A percentile compares a stretch with the other conserved stretches of the same genome.
phyloP scores from a whole-genome alignment of 2,797 vertebrate genomes.

The Ceryle rudis region DNA sequence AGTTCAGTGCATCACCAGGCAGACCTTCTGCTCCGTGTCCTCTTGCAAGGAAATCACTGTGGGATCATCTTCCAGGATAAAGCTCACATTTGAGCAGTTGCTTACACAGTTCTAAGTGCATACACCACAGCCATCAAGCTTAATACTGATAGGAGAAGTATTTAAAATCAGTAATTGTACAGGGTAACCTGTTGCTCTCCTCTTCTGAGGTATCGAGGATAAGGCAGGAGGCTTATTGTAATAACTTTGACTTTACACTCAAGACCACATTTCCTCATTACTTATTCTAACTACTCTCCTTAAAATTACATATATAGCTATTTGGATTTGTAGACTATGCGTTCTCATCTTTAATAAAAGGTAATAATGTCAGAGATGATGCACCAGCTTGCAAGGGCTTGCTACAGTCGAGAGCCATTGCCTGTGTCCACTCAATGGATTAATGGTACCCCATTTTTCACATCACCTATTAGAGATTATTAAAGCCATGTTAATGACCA shows the following conservation, averaged over 20 bases:
- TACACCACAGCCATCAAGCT: not conserved
- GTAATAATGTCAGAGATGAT: not conserved
- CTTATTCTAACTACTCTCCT: not conserved
- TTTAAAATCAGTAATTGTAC: not conserved
- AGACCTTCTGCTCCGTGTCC: not conserved
- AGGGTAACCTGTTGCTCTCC: not conserved
- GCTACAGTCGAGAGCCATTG: not conserved
- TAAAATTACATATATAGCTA: not conserved
- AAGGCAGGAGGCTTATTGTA: not conserved
- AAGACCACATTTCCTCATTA: not conserved
- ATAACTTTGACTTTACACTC: not conserved
- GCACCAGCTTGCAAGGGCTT: not conserved
- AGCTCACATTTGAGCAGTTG: not conserved
- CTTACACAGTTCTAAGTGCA: not conserved
- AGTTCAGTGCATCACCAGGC: not conserved
- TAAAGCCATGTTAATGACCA: not conserved
- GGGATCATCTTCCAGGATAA: not conserved
- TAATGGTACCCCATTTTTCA: not conserved
- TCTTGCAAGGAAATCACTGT: not conserved
- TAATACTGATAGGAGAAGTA: not conserved
- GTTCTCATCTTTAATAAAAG: not conserved
- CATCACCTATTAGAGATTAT: not conserved
- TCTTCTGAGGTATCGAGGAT: not conserved
- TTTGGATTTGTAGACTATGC: no score
- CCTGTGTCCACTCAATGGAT: not conserved